Evolutionary conservation across 2,888 invertebrate genomes (phyloP).

Genomic region (Parascotia fuliginaria): DNA sequence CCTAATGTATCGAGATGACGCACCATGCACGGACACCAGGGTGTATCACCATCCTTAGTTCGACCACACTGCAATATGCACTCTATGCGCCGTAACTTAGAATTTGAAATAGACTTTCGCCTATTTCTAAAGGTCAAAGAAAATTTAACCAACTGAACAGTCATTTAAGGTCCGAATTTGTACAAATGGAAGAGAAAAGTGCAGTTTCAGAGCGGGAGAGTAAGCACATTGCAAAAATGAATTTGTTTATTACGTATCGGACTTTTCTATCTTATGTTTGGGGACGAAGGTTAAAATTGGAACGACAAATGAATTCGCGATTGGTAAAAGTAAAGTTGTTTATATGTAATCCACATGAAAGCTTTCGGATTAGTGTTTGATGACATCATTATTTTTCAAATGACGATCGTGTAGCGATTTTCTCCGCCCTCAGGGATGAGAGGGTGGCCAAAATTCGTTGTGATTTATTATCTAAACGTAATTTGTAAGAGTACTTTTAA

Average conservation of each 20-base stretch:
- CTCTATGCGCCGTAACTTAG: conserved; percentile 17
- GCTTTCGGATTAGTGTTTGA: conserved; percentile 85
- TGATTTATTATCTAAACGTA: conserved; percentile 73
- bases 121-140: not conserved
- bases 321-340: conserved; percentile 39
- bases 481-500: conserved; percentile 48
- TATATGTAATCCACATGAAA: conserved; percentile 82
- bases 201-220: conserved; percentile 54
- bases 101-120: conserved; percentile 12
- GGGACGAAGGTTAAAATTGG: conserved; percentile 46
- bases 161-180: conserved; percentile 21
- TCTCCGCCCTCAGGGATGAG: conserved; percentile 62
- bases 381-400: conserved; percentile 85
- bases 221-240: conserved; percentile 38
- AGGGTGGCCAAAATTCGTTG: conserved; percentile 52
- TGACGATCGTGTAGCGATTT: conserved; percentile 81
- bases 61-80: conserved; percentile 29
- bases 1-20: conserved; percentile 83
- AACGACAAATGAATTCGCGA: not conserved
- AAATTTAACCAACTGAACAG: conserved; percentile 4
- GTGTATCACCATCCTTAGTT: conserved; percentile 62
- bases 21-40: conserved; percentile 53
- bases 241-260: not conserved
- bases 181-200: conserved; percentile 45
- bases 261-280: not conserved